Base-by-base conservation (phyloP, 2,113 vertebrate genomes). In the Ammodytes marinus region DNA sequence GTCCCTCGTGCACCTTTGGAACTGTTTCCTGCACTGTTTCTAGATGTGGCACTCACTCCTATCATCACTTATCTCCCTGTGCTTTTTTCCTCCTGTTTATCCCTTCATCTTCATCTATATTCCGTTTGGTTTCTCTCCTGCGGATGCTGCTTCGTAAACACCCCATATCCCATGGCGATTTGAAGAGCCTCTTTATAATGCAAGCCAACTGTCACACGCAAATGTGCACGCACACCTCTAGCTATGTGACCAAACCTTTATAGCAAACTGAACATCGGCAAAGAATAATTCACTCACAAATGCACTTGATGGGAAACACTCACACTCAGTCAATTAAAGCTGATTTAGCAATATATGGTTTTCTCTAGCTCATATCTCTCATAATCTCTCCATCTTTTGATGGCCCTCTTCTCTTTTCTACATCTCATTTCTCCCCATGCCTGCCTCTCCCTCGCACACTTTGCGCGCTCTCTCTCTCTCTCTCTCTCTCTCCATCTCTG, bases 131-230 rank as follows among this genome's bases (percentile, higher is more conserved):
- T 75, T 58, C 67, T 49, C 60, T 80, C 68, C 74, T 63, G 69
- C 45, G 49, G 84, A 72, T 54, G 69, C 69, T 66, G 79, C 52
- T 67, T 86, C 39, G 10, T 54, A 88, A 91, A 89, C 79, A 78
- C 63, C 17, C 49, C 10, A n/a, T 69, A 78, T 69, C 86, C 88
- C 55, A 52, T 17, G 63, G 84, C 53, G 50, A 84, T 64, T 67
- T 60, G 11, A 72, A 70, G 71, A 84, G 64, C 50, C 53, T 78
- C 70, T 71, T 82, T 86, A 79, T 83, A 89, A 84, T 81, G 85
- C 65, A 40, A 84, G 80, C 78, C 74, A 85, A 87, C 88, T 86
- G 74, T 86, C 85, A 60, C 77, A 72, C 66, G 57, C 27, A 81
- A 60, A 84, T 54, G 45, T 1, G 19, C 66, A 76, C 40, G 4